phyloP scores from a whole-genome alignment of 2,113 vertebrate genomes.

The Psettodes erumei region DNA sequence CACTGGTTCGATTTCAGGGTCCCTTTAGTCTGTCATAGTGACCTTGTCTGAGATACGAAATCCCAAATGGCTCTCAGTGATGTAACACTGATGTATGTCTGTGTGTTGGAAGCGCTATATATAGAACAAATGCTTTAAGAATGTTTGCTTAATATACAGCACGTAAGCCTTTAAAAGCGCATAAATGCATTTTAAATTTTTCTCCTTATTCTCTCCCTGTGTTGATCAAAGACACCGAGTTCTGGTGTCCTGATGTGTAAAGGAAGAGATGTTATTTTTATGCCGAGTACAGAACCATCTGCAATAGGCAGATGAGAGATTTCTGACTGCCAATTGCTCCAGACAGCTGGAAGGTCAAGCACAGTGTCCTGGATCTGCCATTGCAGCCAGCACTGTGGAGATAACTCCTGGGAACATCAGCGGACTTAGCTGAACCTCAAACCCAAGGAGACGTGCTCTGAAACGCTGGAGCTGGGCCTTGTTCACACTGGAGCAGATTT shows the following conservation, averaged over 20 bases:
- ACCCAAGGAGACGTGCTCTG: slow-evolving; percentile 8
- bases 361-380: slow-evolving; percentile 24
- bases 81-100: too few species aligned
- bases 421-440: slow-evolving; percentile 35
- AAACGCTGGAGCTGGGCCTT: slow-evolving; percentile 1
- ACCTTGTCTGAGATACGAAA: too few species aligned
- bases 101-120: too few species aligned
- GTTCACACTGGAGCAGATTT: slow-evolving; percentile 5
- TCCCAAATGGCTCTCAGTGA: too few species aligned
- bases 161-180: too few species aligned
- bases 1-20: too few species aligned
- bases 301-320: slow-evolving; percentile 49
- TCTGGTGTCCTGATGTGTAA: slow-evolving; percentile 31
- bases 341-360: slow-evolving; percentile 47
- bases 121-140: too few species aligned
- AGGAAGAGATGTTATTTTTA: slow-evolving; percentile 53
- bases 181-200: too few species aligned
- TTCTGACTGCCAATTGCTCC: slow-evolving; percentile 63
- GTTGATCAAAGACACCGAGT: slow-evolving; percentile 5
- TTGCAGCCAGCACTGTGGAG: slow-evolving; percentile 45
- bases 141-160: too few species aligned
- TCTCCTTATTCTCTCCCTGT: not conserved
- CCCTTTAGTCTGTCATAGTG: too few species aligned
- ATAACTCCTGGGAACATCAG: slow-evolving; percentile 32
- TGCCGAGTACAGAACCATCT: slow-evolving; percentile 38